These are phyloP conservation scores for Teinopalpus imperialis DNA, from an alignment of 2,888 invertebrate genomes.

Conservation along the genomic window DNA sequence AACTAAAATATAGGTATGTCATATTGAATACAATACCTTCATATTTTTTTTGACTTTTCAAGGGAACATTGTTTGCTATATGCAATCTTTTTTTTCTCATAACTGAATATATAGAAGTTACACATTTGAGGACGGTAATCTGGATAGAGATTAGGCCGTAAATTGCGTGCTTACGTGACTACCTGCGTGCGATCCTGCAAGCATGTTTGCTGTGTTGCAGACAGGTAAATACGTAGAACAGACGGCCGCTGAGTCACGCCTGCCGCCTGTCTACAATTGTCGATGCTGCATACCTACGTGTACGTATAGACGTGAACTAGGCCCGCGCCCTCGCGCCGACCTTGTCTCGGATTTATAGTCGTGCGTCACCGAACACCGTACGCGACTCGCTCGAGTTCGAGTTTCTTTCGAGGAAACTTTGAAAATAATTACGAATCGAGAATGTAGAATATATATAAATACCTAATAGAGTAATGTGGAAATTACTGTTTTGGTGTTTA, in stretches of 20 bases:
- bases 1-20: too few relatives aligned
- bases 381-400: slow-evolving; percentile 26
- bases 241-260: slow-evolving; percentile 57
- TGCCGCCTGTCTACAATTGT: slow-evolving; percentile 60
- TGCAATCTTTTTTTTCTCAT: too few relatives aligned
- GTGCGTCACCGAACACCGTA: slow-evolving; percentile 64
- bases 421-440: too few relatives aligned
- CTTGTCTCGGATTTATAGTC: slow-evolving; percentile 78
- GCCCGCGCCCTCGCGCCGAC: slow-evolving; percentile 73
- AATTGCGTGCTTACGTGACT: slow-evolving; percentile 7
- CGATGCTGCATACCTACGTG: slow-evolving; percentile 27
- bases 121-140: not conserved
- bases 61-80: too few relatives aligned
- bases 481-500: too few relatives aligned
- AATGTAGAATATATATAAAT: too few relatives aligned
- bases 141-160: slow-evolving; percentile 2
- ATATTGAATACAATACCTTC: too few relatives aligned
- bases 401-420: slow-evolving; percentile 23
- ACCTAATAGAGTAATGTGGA: too few relatives aligned
- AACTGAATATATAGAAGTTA: too few relatives aligned
- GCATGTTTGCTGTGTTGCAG: slow-evolving; percentile 3
- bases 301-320: slow-evolving; percentile 47
- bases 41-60: too few relatives aligned
- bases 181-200: slow-evolving; percentile 11
- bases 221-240: slow-evolving; percentile 22